Percentiles rank a stretch among this genome's conserved stretches.
These are phyloP conservation scores for Sphenodon punctatus DNA, from an alignment of 2,797 vertebrate genomes.

Conservation along the genomic window DNA sequence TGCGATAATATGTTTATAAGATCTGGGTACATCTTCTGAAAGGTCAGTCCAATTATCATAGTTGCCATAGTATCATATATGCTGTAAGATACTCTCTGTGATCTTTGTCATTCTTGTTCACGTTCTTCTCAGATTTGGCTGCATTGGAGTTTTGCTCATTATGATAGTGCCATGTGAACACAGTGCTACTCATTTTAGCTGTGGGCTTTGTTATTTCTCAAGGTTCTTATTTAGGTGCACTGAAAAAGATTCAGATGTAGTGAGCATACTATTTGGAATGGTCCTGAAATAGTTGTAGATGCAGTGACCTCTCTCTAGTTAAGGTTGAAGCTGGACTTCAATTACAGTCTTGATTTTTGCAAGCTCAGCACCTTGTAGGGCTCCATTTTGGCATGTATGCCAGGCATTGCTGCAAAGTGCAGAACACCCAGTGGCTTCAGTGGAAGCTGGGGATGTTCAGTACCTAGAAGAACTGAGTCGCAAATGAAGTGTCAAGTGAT, in stretches of 20 bases:
- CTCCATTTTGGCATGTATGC: background rate
- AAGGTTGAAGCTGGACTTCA: background rate
- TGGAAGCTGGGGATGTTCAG: background rate
- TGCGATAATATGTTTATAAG: background rate
- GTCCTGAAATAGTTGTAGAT: background rate
- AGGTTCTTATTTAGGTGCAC: background rate
- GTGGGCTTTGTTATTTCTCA: background rate
- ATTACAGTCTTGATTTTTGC: too few relatives aligned
- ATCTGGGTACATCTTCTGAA: background rate
- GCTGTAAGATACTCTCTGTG: background rate
- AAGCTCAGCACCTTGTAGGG: background rate
- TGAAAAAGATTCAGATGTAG: background rate
- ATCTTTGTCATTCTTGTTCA: background rate
- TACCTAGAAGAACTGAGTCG: background rate
- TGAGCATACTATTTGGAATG: background rate
- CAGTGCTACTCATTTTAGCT: background rate
- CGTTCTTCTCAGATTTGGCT: background rate
- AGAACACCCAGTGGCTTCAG: background rate
- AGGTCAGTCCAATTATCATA: background rate
- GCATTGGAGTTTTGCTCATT: background rate
- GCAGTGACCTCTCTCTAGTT: background rate
- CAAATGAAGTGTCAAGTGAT: background rate
- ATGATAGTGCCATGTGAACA: background rate
- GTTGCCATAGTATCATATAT: background rate
- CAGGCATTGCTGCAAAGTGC: background rate